Percentiles rank a stretch among this genome's conserved stretches.
Evolutionary conservation across 1,140 invertebrate species (phyloP).

Genomic region (Druon quercuslanigerum): DNA sequence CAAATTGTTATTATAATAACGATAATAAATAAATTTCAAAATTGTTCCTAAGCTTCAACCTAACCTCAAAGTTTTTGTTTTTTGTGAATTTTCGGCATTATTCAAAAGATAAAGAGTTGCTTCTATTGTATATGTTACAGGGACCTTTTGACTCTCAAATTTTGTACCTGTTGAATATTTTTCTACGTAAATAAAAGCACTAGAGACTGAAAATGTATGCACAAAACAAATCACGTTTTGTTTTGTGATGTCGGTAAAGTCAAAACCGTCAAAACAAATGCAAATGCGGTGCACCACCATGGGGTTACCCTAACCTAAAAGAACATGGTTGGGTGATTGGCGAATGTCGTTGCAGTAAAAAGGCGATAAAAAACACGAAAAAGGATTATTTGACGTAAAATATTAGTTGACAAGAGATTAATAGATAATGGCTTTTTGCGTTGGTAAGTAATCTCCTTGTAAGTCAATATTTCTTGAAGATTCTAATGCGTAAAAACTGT

Average conservation of each 20-base stretch:
- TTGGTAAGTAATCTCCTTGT: conserved; percentile 14
- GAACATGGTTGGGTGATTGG: neutral
- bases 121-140: neutral
- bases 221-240: neutral
- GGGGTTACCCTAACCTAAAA: neutral
- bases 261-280: neutral
- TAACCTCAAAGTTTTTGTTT: too few relatives aligned
- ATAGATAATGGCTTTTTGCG: conserved; percentile 37
- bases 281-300: too few relatives aligned
- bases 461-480: conserved; percentile 4
- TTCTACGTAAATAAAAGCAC: too few relatives aligned
- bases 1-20: too few relatives aligned
- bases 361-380: neutral
- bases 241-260: neutral
- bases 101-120: neutral
- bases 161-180: too few relatives aligned
- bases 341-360: neutral
- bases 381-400: neutral
- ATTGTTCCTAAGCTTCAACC: too few relatives aligned
- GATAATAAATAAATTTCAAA: too few relatives aligned
- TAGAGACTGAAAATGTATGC: neutral
- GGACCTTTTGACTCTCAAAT: too few relatives aligned
- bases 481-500: conserved; percentile 13
- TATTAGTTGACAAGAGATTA: neutral
- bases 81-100: too few relatives aligned